These are phyloP conservation scores for Meriones psammophilus DNA, from an alignment of 2,797 vertebrate species.

Conservation along the genomic window DNA sequence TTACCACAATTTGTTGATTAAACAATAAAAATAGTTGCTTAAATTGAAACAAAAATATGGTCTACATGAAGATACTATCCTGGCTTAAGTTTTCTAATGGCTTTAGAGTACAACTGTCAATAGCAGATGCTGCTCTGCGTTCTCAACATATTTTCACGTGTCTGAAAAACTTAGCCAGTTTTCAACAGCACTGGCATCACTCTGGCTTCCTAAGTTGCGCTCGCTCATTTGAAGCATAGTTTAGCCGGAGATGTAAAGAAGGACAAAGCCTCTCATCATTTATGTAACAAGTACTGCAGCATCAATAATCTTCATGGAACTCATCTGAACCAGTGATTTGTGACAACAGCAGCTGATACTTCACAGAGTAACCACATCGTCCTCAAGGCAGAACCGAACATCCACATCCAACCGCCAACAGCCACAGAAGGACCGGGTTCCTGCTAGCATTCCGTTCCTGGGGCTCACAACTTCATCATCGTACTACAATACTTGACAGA, in stretches of 20 bases:
- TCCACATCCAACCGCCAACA: slow-evolving; percentile 44
- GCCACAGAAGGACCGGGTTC: slow-evolving; percentile 40
- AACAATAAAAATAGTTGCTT: not conserved
- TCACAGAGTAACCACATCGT: slow-evolving; percentile 73
- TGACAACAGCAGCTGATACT: slow-evolving; percentile 66
- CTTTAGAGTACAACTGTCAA: not conserved
- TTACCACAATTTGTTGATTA: not conserved
- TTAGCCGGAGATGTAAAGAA: slow-evolving; percentile 63
- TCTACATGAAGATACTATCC: not conserved
- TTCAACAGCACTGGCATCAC: slow-evolving; percentile 10
- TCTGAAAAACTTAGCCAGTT: slow-evolving; percentile 34
- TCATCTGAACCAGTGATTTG: slow-evolving; percentile 74
- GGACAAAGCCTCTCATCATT: slow-evolving; percentile 74
- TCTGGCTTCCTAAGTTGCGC: slow-evolving; percentile 55
- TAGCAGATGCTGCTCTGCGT: slow-evolving; percentile 19
- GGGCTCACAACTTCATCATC: not conserved
- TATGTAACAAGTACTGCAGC: slow-evolving; percentile 60
- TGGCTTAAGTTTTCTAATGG: slow-evolving; percentile 11
- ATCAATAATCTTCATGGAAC: slow-evolving; percentile 73
- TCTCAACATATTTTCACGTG: slow-evolving; percentile 47
- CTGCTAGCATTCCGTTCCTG: slow-evolving; percentile 31
- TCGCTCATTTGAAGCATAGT: slow-evolving; percentile 40
- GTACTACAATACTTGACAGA: slow-evolving; percentile 7
- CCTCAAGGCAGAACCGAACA: slow-evolving; percentile 67
- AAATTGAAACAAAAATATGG: slow-evolving; percentile 20